Conservation (phyloP, 2,797 vertebrate species). For the Chrysocyon brachyurus region DNA sequence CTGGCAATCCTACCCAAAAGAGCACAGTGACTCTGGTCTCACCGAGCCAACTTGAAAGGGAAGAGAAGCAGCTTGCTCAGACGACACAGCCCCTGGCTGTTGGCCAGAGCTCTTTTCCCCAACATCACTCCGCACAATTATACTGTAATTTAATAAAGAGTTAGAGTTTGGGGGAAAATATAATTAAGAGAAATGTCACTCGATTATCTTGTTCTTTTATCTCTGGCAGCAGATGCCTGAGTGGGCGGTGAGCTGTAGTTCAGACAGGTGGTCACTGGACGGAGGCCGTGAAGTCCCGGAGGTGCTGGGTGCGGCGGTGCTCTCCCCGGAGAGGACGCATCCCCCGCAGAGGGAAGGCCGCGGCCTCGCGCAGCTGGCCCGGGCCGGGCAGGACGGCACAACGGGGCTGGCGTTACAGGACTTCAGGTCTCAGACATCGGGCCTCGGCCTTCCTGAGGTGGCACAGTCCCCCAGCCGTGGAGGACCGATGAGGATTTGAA, state of each 20-base stretch:
- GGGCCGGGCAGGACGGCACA: background rate
- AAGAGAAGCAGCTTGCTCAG: background rate
- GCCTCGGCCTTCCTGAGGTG: background rate
- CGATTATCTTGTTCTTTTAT: background rate
- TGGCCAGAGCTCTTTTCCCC: background rate
- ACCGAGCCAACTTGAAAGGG: background rate
- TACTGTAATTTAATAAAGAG: background rate
- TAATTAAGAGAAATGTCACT: background rate
- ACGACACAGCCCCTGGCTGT: no score
- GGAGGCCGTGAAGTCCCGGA: background rate
- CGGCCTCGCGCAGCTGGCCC: rapidly evolving
- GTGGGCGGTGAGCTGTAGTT: background rate
- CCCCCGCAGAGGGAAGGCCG: background rate
- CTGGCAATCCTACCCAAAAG: background rate
- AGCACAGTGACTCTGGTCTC: background rate
- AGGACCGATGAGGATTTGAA: background rate
- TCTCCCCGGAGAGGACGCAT: rapidly evolving
- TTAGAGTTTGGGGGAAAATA: background rate
- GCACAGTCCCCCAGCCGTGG: background rate
- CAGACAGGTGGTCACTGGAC: rapidly evolving
- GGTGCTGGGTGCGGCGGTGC: rapidly evolving
- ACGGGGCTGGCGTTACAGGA: rapidly evolving
- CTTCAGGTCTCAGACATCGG: no score
- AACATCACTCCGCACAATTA: background rate
- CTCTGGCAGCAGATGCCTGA: background rate